Base-by-base conservation (phyloP, 2,113 vertebrate genomes). In the Otolemur garnettii region DNA sequence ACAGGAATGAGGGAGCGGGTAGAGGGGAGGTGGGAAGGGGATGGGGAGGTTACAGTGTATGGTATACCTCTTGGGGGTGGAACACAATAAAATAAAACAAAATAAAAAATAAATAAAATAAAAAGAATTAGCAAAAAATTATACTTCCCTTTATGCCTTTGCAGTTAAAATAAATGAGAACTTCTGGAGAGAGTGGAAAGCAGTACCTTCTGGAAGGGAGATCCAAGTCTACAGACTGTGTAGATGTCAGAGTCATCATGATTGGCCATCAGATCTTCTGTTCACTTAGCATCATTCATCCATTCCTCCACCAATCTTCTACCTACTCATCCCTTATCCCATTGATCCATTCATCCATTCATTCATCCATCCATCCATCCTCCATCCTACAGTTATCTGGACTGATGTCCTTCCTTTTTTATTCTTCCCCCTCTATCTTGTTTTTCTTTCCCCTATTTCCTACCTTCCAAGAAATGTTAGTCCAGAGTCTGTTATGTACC, bases 381-480 rank as follows among this genome's bases (percentile, higher is more conserved):
- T 85, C 30, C 59, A 59, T 81, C n/a, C 18, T 38, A 78, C 19
- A 69, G 2, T 86, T 92, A 86, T 79, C 71, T 91, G 60, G 19
- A 81, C 35, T 21, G 18, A 68, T 2, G 86, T 75, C 22, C 12
- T 59, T 81, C 75, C 18, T 57, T 86, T 75, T 81, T 17, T 62
- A 3, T 13, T 42, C 59, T 7, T 12, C 45, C 24, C 68, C 11
- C 45, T 50, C 35, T 45, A 45, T 21, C 71, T 21, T 14, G 30
- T 1, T 28, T 59, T 12, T 72, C 24, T 4, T 1, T 92, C 62
- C 18, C 55, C 19, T 95, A 7, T 78, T 95, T 79, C 15, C 19
- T 50, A 30, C 22, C 18, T 91, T 95, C 60, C 15, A 87, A 85
- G 62, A 69, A 82, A 62, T 74, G 86, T 68, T 90, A 89, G 68